Base-by-base conservation (phyloP, 1,140 invertebrate species). In the Macrocentrus cingulum region DNA sequence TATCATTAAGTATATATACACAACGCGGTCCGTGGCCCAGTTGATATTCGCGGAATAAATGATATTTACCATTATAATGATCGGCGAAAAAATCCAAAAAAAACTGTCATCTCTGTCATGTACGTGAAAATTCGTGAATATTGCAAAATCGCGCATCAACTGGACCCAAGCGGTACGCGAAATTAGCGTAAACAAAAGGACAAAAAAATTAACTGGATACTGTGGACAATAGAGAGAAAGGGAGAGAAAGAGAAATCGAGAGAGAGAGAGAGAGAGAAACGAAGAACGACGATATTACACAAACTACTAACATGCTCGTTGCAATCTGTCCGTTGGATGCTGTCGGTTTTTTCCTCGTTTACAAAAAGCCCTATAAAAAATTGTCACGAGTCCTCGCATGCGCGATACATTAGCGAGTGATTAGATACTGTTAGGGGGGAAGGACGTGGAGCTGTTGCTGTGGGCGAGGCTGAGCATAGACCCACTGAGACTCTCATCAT, bases 381-480 rank as follows among this genome's bases (percentile, higher is more conserved):
- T 39, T 39, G 9, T n/a, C 15, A 39, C 37, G 25, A 29, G 25
- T 29, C 25, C 4, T 29, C 9, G 25, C 70, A 67, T 68, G 74
- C 63, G 66, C 63, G 61, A 52, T 56, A 44, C 6, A 49, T 42
- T 52, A 45, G 67, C 61, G 65, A 70, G 75, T 69, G 74, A 78
- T 80, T 90, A 91, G 76, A 91, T 88, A 80, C 89, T 91, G 77
- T 88, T 89, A 72, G 89, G 89, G 70, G 89, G 89, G 80, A 92
- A 91, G 79, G 88, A 90, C 69, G 89, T 90, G 62, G 91, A 93
- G 81, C 91, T 94, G 85, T 94, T 94, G 84, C 91, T 94, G 82
- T 93, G 91, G 62, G 91, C 92, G 75, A 97, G 84, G 81, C 92
- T 95, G 70, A 97, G 85, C 89, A 95, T 92, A 62, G 92, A 95